phyloP scores from a whole-genome alignment of 2,797 vertebrate species.

The Hoplostethus mediterraneus region DNA sequence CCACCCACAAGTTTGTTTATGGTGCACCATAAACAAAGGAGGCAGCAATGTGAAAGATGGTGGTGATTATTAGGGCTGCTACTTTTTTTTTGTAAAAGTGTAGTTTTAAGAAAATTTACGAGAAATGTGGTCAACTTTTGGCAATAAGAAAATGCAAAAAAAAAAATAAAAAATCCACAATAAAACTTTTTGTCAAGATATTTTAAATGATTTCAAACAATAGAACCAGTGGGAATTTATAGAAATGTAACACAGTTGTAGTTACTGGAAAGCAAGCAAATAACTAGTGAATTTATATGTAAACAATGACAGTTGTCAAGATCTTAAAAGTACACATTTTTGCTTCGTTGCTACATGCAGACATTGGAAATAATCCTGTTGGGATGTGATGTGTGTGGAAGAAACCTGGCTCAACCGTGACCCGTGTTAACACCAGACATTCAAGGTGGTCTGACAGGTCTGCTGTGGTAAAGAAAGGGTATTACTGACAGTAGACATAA shows the following conservation, averaged over 20 bases:
- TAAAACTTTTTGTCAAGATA: neutral
- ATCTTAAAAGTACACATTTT: neutral
- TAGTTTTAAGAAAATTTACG: neutral
- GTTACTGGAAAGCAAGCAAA: neutral
- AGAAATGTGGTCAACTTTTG: neutral
- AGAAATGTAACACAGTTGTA: neutral
- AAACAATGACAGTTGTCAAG: neutral
- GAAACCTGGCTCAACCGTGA: slow-evolving; percentile 1
- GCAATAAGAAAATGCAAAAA: neutral
- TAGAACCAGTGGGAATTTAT: neutral
- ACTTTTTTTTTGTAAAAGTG: too few relatives aligned
- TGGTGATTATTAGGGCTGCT: neutral
- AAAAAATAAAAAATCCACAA: too few relatives aligned
- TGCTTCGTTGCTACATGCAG: neutral
- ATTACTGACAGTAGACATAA: slow-evolving; percentile 10
- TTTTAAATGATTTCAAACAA: neutral
- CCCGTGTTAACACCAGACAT: neutral
- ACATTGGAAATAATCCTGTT: neutral
- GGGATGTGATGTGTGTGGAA: neutral
- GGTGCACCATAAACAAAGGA: slow-evolving; percentile 5
- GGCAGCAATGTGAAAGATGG: neutral
- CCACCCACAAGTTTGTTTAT: neutral
- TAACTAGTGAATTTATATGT: neutral
- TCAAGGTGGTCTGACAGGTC: slow-evolving; percentile 8
- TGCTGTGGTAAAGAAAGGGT: slow-evolving; percentile 22